These are phyloP conservation scores for Leptinotarsa rubiginosa DNA, from an alignment of 2,888 invertebrate genomes.

Conservation along the genomic window DNA sequence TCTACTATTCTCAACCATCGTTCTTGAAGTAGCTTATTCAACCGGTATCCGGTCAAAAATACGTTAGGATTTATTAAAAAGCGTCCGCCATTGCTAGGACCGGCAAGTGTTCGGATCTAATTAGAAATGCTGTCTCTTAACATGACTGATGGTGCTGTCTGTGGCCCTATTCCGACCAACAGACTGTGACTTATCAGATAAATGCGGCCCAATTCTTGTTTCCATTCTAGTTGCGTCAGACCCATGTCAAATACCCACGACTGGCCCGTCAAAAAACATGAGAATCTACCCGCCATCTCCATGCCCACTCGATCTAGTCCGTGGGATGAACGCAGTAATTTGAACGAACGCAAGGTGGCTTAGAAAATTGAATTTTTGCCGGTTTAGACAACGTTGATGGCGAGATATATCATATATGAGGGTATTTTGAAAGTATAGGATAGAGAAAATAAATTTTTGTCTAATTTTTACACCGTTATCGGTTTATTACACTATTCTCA, in stretches of 20 bases:
- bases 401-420: too few relatives aligned
- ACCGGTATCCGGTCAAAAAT: constrained; percentile 18
- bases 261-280: constrained; percentile 61
- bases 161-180: constrained; percentile 48
- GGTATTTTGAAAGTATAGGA: too few relatives aligned
- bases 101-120: constrained; percentile 61
- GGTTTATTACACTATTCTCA: too few relatives aligned
- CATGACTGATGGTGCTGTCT: constrained; percentile 62
- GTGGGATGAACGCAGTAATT: constrained; percentile 28
- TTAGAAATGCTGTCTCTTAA: constrained; percentile 64
- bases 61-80: constrained; percentile 31
- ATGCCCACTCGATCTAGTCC: constrained; percentile 36
- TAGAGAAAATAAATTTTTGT: too few relatives aligned
- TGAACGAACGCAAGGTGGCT: background rate
- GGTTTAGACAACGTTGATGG: background rate
- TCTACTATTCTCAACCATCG: too few relatives aligned
- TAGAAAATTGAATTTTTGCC: background rate
- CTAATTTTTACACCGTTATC: too few relatives aligned
- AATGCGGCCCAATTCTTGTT: constrained; percentile 49
- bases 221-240: constrained; percentile 63
- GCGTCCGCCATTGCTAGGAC: constrained; percentile 48
- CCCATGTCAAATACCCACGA: constrained; percentile 65
- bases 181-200: constrained; percentile 56
- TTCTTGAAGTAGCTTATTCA: too few relatives aligned
- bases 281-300: constrained; percentile 45